phyloP scores from a whole-genome alignment of 2,113 vertebrate species.

The Zosterops pallidus region DNA sequence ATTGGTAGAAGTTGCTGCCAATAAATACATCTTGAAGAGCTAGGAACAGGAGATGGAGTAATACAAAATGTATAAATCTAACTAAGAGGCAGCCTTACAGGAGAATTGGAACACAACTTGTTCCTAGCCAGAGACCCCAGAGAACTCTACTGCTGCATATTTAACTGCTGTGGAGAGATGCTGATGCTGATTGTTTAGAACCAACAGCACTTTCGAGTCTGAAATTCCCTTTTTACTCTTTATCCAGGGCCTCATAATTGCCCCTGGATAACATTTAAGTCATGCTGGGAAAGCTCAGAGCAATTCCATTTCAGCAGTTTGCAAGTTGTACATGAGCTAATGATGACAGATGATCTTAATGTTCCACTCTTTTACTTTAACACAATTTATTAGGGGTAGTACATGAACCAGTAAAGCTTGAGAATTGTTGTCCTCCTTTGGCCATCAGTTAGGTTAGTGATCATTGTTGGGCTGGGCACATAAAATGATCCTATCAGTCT shows the following conservation, averaged over 20 bases:
- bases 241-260: background rate
- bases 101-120: background rate
- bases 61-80: background rate
- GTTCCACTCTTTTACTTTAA: background rate
- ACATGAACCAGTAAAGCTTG: background rate
- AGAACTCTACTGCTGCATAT: background rate
- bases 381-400: background rate
- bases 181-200: background rate
- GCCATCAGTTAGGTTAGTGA: background rate
- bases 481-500: background rate
- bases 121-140: background rate
- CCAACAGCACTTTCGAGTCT: background rate
- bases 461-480: background rate
- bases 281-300: background rate
- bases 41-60: background rate
- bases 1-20: background rate
- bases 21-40: background rate
- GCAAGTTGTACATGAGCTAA: background rate
- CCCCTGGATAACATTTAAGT: background rate
- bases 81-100: background rate
- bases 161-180: background rate
- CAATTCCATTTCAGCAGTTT: background rate
- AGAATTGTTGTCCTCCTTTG: background rate
- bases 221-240: background rate
- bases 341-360: slow-evolving; percentile 1